Evolutionary conservation across 1,140 invertebrate genomes (phyloP).

Genomic region (Pogonognathellus flavescens): DNA sequence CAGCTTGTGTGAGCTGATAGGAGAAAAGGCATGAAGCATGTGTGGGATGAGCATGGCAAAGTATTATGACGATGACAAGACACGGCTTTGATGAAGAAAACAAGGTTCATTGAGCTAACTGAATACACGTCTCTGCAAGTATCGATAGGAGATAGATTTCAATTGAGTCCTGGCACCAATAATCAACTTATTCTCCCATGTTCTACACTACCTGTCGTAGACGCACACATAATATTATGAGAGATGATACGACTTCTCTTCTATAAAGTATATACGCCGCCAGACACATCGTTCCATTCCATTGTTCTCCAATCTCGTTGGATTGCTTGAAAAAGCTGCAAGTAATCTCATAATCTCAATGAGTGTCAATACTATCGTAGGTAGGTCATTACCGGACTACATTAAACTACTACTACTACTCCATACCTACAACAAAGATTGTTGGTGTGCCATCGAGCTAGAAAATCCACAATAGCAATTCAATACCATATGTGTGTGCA

Average conservation of each 20-base stretch:
- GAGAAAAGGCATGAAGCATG: neutral
- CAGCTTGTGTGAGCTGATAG: neutral
- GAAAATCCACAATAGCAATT: conserved; percentile 1
- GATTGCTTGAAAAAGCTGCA: conserved; percentile 52
- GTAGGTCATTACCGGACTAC: no score
- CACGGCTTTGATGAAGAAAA: conserved; percentile 2
- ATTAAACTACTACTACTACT: neutral
- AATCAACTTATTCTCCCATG: conserved; percentile 51
- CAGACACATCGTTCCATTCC: conserved; percentile 38
- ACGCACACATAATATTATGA: conserved; percentile 1
- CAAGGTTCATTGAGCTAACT: conserved; percentile 43
- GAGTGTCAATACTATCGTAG: neutral
- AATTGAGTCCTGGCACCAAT: conserved; percentile 58
- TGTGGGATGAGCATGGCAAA: conserved; percentile 18
- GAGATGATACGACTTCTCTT: conserved; percentile 39
- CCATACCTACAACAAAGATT: conserved; percentile 17
- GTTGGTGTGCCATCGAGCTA: conserved; percentile 10
- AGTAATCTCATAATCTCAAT: conserved; percentile 44
- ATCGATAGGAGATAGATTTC: conserved; percentile 30
- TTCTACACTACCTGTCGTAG: neutral
- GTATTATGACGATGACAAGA: conserved; percentile 16
- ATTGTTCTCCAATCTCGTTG: conserved; percentile 37
- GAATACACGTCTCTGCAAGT: neutral
- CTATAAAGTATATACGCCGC: neutral
- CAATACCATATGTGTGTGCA: neutral